Conservation (phyloP, 53 echinoderm and acorn worm species). For the Paracentrotus lividus region DNA sequence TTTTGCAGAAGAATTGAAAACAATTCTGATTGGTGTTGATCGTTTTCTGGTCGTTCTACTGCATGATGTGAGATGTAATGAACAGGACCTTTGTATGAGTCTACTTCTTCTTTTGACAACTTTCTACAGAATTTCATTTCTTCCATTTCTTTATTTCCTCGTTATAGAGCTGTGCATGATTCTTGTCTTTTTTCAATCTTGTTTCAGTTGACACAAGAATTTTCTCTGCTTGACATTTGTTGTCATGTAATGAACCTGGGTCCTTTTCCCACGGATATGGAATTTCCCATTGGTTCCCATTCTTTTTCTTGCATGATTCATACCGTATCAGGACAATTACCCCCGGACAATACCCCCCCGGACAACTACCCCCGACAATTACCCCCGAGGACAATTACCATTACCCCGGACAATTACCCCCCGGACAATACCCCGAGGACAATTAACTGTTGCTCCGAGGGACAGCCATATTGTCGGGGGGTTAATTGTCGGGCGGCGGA, state of each 20-base stretch:
- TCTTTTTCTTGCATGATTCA: too few species aligned
- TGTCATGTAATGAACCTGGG: constrained; percentile 74
- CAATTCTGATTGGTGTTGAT: constrained; percentile 76
- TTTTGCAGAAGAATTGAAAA: constrained; percentile 73
- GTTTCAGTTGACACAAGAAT: constrained; percentile 72
- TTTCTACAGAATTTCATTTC: constrained; percentile 79
- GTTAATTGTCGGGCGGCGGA: too few species aligned
- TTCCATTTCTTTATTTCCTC: constrained; percentile 78
- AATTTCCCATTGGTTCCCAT: constrained; percentile 78
- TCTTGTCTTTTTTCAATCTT: constrained; percentile 71
- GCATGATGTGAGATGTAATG: constrained; percentile 81
- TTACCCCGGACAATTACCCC: too few species aligned
- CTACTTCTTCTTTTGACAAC: constrained; percentile 66
- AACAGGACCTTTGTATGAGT: constrained; percentile 74
- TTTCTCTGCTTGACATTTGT: constrained; percentile 72
- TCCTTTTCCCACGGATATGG: constrained; percentile 80
- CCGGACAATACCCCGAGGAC: too few species aligned
- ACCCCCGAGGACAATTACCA: too few species aligned
- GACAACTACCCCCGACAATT: too few species aligned
- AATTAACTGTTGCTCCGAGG: too few species aligned
- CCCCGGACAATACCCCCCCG: too few species aligned
- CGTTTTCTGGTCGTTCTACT: constrained; percentile 77
- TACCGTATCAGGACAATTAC: too few species aligned
- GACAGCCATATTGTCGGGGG: too few species aligned
- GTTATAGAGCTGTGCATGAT: constrained; percentile 74